Base-by-base conservation (phyloP, 2,888 invertebrate species). In the Coelinius sp. region DNA sequence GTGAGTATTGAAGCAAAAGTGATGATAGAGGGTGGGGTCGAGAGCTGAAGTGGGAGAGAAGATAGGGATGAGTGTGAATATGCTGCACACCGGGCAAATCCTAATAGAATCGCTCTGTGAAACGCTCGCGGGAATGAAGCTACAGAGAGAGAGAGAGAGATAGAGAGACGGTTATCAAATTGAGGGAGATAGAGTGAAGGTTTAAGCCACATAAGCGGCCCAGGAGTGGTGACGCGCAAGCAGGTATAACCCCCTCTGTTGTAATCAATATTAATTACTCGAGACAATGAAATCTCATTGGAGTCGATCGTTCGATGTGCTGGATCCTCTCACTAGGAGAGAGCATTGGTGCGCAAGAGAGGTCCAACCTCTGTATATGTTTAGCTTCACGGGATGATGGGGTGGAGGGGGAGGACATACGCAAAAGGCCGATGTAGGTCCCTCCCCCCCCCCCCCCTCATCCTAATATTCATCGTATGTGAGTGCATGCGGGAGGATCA, bases 221-320 rank as follows among this genome's bases (percentile, higher is more conserved):
- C 77, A 76, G 73, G 78, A 76, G 80, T 79, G 82, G 80, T 78
- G 81, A 81, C 80, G 77, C 79, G 79, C 38, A 81, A 82, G 82
- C 83, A 84, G 85, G 84, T 85, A 84, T 84, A 85, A 85, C 84
- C 86, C n/a, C 41, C 38, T 24, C 24, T 80, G 85, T 86, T 85
- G 86, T 86, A 87, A 87, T 87, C 87, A 87, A 87, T 87, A 88
- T 88, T 88, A 88, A 88, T 88, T 88, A 88, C 86, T 85, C 85
- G 85, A 85, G 86, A 88, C 88, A 88, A 88, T 88, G 85, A 87
- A 86, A 87, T 87, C 87, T 87, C 86, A 87, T 87, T 87, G 86
- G 85, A 87, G 82, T 87, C 84, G 86, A 87, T 87, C 86, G 87
- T 85, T 85, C 80, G 85, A 81, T 81, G 59, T 35, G 35, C 59